Evolutionary conservation across 2,113 vertebrate species (phyloP).

Genomic region (Microcebus jonahi): DNA sequence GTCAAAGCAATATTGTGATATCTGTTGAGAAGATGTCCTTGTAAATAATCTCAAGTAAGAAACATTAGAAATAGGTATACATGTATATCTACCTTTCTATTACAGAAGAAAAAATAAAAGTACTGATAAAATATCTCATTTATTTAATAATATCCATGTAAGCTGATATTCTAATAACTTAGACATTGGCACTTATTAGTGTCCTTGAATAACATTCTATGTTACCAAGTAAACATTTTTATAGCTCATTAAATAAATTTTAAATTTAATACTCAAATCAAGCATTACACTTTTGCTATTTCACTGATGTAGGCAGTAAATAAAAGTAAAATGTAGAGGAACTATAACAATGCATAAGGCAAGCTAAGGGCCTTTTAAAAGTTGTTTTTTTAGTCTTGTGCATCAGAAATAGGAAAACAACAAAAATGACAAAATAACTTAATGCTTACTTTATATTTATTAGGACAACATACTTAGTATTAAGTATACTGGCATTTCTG

Average conservation of each 20-base stretch:
- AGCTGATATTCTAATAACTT: not conserved
- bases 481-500: not conserved
- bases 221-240: not conserved
- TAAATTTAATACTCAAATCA: slow-evolving; percentile 18
- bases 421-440: not conserved
- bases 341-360: not conserved
- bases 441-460: not conserved
- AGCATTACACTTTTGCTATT: not conserved
- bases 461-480: not conserved
- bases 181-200: not conserved
- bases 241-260: slow-evolving; percentile 39
- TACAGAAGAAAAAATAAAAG: not conserved
- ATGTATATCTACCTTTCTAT: not conserved
- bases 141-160: not conserved
- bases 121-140: not conserved
- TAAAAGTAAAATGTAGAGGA: not conserved
- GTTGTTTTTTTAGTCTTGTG: not conserved
- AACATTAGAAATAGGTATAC: not conserved
- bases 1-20: not conserved
- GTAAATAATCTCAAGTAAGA: not conserved
- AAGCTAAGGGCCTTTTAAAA: slow-evolving; percentile 10
- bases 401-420: not conserved
- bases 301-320: slow-evolving; percentile 12
- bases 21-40: not conserved
- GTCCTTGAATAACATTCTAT: slow-evolving; percentile 38